These are phyloP conservation scores for Drosophila nr. perissopoda DNA, from an alignment of 2,888 invertebrate species.

Conservation along the genomic window DNA sequence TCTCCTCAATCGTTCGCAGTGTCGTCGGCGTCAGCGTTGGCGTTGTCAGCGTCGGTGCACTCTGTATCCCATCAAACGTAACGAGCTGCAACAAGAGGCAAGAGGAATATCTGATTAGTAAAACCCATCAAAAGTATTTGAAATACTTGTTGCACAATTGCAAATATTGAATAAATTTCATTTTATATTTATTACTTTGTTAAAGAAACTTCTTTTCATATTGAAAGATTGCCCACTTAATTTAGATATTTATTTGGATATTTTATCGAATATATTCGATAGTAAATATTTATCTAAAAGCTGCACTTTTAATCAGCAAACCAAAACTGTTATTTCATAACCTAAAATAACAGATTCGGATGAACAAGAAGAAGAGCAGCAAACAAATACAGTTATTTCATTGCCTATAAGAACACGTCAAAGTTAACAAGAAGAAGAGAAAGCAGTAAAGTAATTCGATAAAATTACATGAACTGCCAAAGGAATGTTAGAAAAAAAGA, in stretches of 20 bases:
- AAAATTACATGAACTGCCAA: background rate
- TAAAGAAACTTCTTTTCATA: background rate
- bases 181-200: background rate
- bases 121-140: background rate
- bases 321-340: background rate
- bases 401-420: too few relatives aligned
- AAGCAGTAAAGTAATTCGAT: background rate
- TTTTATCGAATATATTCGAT: background rate
- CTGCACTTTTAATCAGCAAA: background rate
- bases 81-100: slow-evolving; percentile 89
- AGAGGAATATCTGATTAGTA: background rate
- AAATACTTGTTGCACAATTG: background rate
- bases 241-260: background rate
- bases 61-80: slow-evolving; percentile 93
- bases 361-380: background rate
- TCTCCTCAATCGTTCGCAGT: slow-evolving; percentile 95
- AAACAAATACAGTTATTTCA: too few relatives aligned
- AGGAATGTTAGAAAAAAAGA: background rate
- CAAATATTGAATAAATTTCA: background rate
- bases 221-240: background rate
- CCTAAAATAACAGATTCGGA: background rate
- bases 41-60: slow-evolving; percentile 96
- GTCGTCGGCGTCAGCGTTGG: slow-evolving; percentile 97
- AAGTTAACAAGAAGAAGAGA: background rate
- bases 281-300: background rate